Base-by-base conservation (phyloP, 2,797 vertebrate genomes). In the Zenarchopterus dispar region DNA sequence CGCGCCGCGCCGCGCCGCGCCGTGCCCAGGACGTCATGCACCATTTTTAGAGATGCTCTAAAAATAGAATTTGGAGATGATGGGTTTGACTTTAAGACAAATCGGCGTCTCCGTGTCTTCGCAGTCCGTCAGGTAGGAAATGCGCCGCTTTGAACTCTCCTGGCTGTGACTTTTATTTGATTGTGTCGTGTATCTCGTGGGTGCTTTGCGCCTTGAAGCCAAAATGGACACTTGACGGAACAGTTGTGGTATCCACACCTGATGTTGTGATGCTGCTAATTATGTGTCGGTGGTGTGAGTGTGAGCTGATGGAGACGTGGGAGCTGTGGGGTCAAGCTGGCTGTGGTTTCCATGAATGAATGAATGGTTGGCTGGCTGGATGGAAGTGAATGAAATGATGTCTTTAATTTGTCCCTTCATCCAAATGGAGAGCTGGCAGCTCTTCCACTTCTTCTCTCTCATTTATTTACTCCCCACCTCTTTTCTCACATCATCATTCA, bases 41-140 rank as follows among this genome's bases (percentile, higher is more conserved):
- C 80, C 86, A 88, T 84, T 90, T 90, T 90, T 88, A 87, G 86
- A 79, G 81, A 77, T 19, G 67, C 47, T 70, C 89, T 87, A 91
- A 77, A 90, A 92, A 91, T 90, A 91, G 87, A 84, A 49, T 24
- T 15, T 43, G 65, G 78, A 59, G 62, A 75, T 78, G 70, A 81
- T 72, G 84, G 52, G 62, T 82, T 36, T 36, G 73, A 70, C 47
- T 19, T 45, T 1, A 49, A 66, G 63, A 56, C 45, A 61, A 54
- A 0, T 41, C 33, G 18, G 22, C 33, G 0, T 48, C 23, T 18
- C 18, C 57, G 23, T 23, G 50, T 22, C 26, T 8, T 6, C 61
- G 11, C 45, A 47, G 0, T 62, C 56, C 43, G 36, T 3, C 21
- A 13, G 88, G 86, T 88, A 84, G 57, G 85, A 50, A 21, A 3